Evolutionary conservation across 2,797 vertebrate species (phyloP).

Genomic region (Nannoperca obscura): DNA sequence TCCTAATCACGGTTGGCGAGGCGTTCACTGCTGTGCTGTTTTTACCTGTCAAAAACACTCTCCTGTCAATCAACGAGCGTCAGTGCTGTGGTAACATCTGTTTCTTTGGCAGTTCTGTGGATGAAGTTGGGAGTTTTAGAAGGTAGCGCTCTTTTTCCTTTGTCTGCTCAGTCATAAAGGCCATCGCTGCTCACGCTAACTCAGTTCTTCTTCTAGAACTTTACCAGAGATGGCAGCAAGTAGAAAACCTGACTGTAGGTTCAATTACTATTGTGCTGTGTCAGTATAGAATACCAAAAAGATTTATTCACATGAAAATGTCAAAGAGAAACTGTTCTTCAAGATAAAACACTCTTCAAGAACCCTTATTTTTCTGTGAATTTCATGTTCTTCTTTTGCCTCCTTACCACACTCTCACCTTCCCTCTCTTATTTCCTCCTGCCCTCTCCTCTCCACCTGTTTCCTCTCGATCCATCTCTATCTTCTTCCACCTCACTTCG

Average conservation of each 20-base stretch:
- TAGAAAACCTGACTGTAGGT: not conserved
- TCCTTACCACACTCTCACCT: slow-evolving; percentile 19
- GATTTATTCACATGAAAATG: not conserved
- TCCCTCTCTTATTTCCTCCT: slow-evolving; percentile 17
- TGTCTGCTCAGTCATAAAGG: not conserved
- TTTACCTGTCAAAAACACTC: not conserved
- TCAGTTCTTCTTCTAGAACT: not conserved
- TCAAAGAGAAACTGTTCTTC: slow-evolving; percentile 1
- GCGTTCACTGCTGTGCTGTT: not conserved
- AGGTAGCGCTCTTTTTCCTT: slow-evolving; percentile 10
- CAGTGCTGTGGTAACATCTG: not conserved
- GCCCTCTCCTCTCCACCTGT: slow-evolving; percentile 48
- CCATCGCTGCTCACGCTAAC: not conserved
- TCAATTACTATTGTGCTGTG: not conserved
- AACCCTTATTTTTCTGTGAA: slow-evolving; percentile 14
- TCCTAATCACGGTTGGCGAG: not conserved
- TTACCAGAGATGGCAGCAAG: not conserved
- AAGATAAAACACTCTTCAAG: slow-evolving; percentile 11
- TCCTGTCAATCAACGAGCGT: slow-evolving; percentile 13
- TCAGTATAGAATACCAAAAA: slow-evolving; percentile 2
- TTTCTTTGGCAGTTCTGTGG: not conserved
- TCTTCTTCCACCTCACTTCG: slow-evolving; percentile 45
- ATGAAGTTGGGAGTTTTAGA: not conserved
- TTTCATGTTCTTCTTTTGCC: slow-evolving; percentile 18
- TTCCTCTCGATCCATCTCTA: slow-evolving; percentile 33